Conservation (phyloP, 2,797 vertebrate species). For the Enteromius trimaculatus region DNA sequence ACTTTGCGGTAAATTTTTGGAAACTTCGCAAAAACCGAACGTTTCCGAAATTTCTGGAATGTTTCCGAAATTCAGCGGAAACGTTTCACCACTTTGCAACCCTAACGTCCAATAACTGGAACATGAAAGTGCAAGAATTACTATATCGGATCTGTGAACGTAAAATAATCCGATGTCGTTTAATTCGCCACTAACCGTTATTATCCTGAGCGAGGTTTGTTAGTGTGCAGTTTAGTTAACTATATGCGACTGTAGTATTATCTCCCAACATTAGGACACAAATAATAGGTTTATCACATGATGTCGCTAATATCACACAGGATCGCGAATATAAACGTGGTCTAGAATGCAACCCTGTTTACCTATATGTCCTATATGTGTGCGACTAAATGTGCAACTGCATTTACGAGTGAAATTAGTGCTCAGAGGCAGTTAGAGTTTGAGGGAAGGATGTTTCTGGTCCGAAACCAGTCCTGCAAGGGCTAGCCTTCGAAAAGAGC, state of each 20-base stretch:
- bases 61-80: not conserved
- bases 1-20: not conserved
- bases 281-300: not conserved
- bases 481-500: constrained; percentile 18
- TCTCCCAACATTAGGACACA: constrained; percentile 7
- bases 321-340: not conserved
- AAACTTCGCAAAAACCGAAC: not conserved
- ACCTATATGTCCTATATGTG: not conserved
- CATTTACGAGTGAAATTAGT: constrained; percentile 43
- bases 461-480: constrained; percentile 28
- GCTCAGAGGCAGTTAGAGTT: constrained; percentile 53
- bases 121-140: not conserved
- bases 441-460: constrained; percentile 40
- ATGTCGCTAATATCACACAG: not conserved
- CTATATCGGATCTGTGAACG: not conserved
- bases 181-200: not conserved
- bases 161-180: not conserved
- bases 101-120: not conserved
- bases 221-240: constrained; percentile 44
- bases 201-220: constrained; percentile 24
- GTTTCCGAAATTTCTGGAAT: not conserved
- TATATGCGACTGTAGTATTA: constrained; percentile 13
- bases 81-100: not conserved
- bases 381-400: constrained; percentile 12
- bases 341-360: constrained; percentile 25